A percentile compares a stretch with the other conserved stretches of the same genome.
Evolutionary conservation across 2,888 invertebrate genomes (phyloP).

Genomic region (Stratiomys singularior): DNA sequence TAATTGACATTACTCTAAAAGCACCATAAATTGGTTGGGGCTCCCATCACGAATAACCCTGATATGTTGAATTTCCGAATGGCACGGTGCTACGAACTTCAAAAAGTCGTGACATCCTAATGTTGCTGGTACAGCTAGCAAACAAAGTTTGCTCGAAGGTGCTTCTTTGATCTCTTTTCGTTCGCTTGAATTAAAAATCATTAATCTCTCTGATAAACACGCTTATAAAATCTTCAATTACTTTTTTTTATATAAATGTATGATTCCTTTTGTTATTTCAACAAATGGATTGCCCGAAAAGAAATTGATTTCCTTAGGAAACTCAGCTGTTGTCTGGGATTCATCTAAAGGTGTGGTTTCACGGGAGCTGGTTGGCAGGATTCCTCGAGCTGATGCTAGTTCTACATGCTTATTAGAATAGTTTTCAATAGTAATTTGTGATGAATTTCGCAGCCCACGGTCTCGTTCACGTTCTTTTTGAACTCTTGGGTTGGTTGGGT

Average conservation of each 20-base stretch:
- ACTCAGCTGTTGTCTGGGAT: conserved; percentile 57
- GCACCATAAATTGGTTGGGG: conserved; percentile 97
- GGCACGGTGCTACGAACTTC: conserved; percentile 93
- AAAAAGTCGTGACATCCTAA: conserved; percentile 93
- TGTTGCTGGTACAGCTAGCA: conserved; percentile 89
- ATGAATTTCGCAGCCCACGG: conserved; percentile 75
- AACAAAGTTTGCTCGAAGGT: conserved; percentile 85
- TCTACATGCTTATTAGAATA: conserved; percentile 74
- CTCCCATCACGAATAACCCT: conserved; percentile 90
- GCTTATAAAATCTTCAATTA: conserved; percentile 64
- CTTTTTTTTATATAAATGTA: conserved; percentile 98
- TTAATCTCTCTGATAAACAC: too few species aligned
- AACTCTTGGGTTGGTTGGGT: conserved; percentile 62
- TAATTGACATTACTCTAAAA: conserved; percentile 77
- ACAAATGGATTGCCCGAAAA: conserved; percentile 97
- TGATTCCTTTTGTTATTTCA: conserved; percentile 94
- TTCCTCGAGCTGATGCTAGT: conserved; percentile 65
- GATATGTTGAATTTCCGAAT: conserved; percentile 88
- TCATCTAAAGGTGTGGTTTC: conserved; percentile 66
- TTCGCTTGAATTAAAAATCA: conserved; percentile 72
- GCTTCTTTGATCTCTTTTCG: conserved; percentile 76
- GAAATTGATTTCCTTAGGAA: conserved; percentile 75
- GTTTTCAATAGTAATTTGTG: conserved; percentile 82
- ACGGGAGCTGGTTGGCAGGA: conserved; percentile 73
- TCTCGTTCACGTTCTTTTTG: conserved; percentile 67